Conservation (phyloP, 2,888 invertebrate genomes). For the Lepidocyrtinus sp. region DNA sequence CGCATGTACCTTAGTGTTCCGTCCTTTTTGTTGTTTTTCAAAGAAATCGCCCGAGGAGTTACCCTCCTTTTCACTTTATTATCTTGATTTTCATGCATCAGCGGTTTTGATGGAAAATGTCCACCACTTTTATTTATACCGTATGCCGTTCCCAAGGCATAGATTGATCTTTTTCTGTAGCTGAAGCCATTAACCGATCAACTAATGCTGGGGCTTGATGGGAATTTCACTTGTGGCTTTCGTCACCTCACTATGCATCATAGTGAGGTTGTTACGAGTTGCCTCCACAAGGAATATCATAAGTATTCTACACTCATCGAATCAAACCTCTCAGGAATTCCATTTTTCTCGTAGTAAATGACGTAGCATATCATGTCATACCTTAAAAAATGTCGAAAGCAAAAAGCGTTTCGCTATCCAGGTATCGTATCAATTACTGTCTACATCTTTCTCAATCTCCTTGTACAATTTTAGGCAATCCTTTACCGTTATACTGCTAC, state of each 20-base stretch:
- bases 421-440: constrained; percentile 55
- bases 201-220: too few species aligned
- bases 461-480: too few species aligned
- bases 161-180: too few species aligned
- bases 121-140: too few species aligned
- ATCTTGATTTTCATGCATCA: constrained; percentile 18
- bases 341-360: background rate
- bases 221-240: constrained; percentile 26
- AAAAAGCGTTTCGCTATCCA: constrained; percentile 17
- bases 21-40: background rate
- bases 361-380: background rate
- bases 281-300: background rate
- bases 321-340: too few species aligned
- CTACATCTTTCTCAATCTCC: constrained; percentile 46
- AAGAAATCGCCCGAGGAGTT: background rate
- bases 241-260: background rate
- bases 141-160: too few species aligned
- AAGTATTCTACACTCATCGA: constrained; percentile 1
- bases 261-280: background rate
- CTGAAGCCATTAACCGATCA: too few species aligned
- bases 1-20: background rate
- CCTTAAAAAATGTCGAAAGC: background rate
- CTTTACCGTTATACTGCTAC: too few species aligned
- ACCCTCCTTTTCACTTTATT: background rate
- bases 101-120: background rate